Evolutionary conservation across 2,797 vertebrate genomes (phyloP).

Genomic region (Ambastaia sidthimunki): DNA sequence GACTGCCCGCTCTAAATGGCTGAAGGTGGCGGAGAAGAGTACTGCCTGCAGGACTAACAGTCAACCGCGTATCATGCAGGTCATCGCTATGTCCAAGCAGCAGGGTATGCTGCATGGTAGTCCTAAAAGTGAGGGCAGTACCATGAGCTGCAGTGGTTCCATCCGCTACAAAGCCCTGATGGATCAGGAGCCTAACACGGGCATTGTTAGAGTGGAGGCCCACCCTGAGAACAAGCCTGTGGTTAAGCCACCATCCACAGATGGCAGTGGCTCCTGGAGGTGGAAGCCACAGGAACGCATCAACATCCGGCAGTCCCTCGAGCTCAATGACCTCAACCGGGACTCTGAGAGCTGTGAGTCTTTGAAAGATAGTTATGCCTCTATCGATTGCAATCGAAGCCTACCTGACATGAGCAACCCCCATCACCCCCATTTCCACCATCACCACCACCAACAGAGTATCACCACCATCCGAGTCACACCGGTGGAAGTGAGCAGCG

Average conservation of each 20-base stretch:
- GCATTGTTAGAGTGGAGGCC: conserved; percentile 90
- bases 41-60: conserved; percentile 77
- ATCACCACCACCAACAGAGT: conserved; percentile 79
- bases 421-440: conserved; percentile 82
- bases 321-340: conserved; percentile 92
- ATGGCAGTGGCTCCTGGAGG: conserved; percentile 94
- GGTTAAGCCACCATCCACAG: conserved; percentile 88
- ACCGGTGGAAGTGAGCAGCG: conserved; percentile 86
- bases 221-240: conserved; percentile 90
- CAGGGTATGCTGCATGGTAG: conserved; percentile 93
- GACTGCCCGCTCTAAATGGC: conserved; percentile 86
- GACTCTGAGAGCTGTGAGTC: conserved; percentile 94
- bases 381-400: conserved; percentile 85
- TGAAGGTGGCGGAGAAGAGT: conserved; percentile 91
- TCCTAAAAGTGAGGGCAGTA: conserved; percentile 90
- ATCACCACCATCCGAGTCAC: conserved; percentile 94
- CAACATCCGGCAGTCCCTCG: conserved; percentile 87
- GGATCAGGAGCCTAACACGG: conserved; percentile 81
- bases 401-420: conserved; percentile 82
- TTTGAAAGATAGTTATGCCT: conserved; percentile 84
- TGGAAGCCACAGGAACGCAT: conserved; percentile 92
- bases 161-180: conserved; percentile 85
- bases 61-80: conserved; percentile 95
- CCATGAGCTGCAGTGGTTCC: conserved; percentile 80
- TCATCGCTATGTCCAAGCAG: conserved; percentile 98